Evolutionary conservation across 2,113 vertebrate species (phyloP).

Genomic region (Marcusenius ussheri): DNA sequence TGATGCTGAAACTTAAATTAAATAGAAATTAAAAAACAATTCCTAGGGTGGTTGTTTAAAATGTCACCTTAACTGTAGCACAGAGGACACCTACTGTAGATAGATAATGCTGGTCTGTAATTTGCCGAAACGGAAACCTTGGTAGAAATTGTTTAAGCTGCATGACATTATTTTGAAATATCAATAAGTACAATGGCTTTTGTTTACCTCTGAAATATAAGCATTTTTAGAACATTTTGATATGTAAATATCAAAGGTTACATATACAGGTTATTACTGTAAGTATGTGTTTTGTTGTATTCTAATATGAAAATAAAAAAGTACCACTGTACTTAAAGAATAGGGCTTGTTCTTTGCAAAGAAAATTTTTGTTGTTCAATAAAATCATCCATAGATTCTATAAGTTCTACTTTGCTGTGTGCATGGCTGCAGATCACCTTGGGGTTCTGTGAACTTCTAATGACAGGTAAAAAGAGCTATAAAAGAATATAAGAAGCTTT

Average conservation of each 20-base stretch:
- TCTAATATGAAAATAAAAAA: neutral
- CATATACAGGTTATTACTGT: neutral
- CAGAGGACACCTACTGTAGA: neutral
- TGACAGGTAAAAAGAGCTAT: neutral
- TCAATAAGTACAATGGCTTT: conserved; percentile 38
- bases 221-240: conserved; percentile 44
- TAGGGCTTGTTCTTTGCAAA: neutral
- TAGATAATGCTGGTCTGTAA: conserved; percentile 31
- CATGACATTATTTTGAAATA: conserved; percentile 39
- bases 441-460: neutral
- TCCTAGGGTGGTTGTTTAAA: neutral
- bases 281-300: neutral
- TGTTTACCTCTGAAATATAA: conserved; percentile 38
- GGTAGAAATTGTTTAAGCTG: conserved; percentile 40
- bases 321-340: neutral
- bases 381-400: neutral
- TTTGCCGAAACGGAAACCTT: conserved; percentile 35
- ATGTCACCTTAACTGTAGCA: conserved; percentile 29
- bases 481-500: neutral
- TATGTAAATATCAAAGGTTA: neutral
- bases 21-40: neutral
- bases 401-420: neutral
- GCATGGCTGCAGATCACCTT: neutral
- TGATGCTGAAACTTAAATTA: neutral
- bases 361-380: neutral